Conservation (phyloP, 2,888 invertebrate genomes). For the Pachydiplax longipennis region DNA sequence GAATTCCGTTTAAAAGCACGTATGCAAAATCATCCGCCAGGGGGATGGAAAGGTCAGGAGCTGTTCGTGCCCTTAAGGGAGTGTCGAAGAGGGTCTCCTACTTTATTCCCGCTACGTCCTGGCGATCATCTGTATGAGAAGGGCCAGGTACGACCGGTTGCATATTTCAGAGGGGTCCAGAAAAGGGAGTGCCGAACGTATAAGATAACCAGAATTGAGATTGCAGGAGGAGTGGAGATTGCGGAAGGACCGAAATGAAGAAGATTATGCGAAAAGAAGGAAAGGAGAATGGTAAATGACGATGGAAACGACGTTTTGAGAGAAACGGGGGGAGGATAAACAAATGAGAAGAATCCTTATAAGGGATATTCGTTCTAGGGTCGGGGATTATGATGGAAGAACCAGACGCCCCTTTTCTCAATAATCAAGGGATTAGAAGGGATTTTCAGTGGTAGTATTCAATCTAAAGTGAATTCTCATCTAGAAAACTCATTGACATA, state of each 20-base stretch:
- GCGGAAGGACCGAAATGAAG: background rate
- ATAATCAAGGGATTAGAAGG: too few species aligned
- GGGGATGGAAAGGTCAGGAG: background rate
- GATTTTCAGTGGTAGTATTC: too few species aligned
- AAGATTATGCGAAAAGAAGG: background rate
- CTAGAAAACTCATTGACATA: too few species aligned
- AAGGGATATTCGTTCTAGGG: too few species aligned
- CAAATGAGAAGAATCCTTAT: too few species aligned
- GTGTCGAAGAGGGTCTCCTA: background rate
- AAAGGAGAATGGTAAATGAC: background rate
- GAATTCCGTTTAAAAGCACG: background rate
- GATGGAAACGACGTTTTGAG: background rate
- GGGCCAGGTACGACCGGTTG: background rate
- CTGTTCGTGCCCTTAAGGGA: background rate
- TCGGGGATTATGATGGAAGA: too few species aligned
- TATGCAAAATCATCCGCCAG: background rate
- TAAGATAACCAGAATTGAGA: background rate
- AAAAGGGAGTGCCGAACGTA: background rate
- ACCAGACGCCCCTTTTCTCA: too few species aligned
- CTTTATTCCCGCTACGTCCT: background rate
- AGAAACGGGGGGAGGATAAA: background rate
- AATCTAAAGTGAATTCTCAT: too few species aligned
- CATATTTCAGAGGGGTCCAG: background rate
- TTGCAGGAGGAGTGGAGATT: background rate
- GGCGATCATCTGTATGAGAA: background rate